Conservation (phyloP, 2,113 vertebrate species). For the Mormyrus lacerda region DNA sequence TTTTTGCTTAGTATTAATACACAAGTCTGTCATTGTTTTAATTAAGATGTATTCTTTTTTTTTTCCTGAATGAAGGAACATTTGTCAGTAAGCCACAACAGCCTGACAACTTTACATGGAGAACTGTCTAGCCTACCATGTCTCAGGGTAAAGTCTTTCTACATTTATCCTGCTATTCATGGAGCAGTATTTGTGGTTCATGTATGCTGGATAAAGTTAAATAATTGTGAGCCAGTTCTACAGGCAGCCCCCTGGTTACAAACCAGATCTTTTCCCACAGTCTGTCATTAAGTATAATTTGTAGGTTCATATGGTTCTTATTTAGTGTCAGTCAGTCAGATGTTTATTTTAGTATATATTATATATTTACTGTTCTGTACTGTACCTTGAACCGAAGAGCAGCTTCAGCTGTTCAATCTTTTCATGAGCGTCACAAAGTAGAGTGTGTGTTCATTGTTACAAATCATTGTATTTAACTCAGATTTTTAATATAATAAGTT, state of each 20-base stretch:
- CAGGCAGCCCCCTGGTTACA: neutral
- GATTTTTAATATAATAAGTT: neutral
- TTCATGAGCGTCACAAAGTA: neutral
- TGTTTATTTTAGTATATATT: neutral
- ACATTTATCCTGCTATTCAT: neutral
- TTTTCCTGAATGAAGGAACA: slow-evolving; percentile 70
- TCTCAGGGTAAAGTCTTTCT: slow-evolving; percentile 70
- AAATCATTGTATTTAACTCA: neutral
- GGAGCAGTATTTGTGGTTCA: neutral
- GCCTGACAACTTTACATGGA: slow-evolving; percentile 86
- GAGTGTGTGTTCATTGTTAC: neutral
- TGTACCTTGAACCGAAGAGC: neutral
- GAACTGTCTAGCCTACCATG: slow-evolving; percentile 90
- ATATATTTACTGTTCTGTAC: neutral
- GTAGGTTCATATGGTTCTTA: neutral
- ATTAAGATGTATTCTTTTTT: neutral
- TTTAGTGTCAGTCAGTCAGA: neutral
- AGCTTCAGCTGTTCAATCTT: no score
- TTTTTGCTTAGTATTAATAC: neutral
- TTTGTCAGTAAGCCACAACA: slow-evolving; percentile 96
- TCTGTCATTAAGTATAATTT: neutral
- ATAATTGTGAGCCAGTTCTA: neutral
- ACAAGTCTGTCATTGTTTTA: neutral
- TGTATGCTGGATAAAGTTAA: neutral
- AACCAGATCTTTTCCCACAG: neutral